Percentiles rank a stretch among this genome's conserved stretches.
Conservation (phyloP, 1,140 invertebrate genomes). For the Oreohelix idahoensis region DNA sequence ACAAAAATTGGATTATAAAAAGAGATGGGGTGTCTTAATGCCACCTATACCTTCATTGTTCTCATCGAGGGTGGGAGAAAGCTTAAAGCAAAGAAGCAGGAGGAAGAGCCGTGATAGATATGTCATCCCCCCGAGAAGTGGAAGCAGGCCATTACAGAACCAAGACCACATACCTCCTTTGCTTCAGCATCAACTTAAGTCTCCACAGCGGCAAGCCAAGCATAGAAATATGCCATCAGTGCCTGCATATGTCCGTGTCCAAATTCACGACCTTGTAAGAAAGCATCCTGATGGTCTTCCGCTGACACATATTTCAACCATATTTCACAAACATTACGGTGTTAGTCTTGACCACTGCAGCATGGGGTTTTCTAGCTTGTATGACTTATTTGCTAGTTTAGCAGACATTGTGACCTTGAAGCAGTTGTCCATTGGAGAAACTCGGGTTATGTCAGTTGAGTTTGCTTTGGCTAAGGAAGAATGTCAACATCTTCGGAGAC, state of each 20-base stretch:
- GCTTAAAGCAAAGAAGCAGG: constrained; percentile 49
- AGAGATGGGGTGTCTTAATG: background rate
- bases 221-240: constrained; percentile 37
- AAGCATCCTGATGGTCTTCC: constrained; percentile 49
- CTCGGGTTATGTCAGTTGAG: constrained; percentile 45
- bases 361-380: constrained; percentile 52
- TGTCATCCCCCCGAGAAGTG: background rate
- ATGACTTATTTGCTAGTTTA: constrained; percentile 51
- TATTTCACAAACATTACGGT: constrained; percentile 56
- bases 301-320: constrained; percentile 52
- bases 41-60: too few species aligned
- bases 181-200: background rate
- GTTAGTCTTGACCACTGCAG: constrained; percentile 48
- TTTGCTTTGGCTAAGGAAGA: background rate
- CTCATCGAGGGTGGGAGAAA: too few species aligned
- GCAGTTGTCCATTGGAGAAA: constrained; percentile 43
- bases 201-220: background rate
- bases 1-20: constrained; percentile 52
- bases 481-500: background rate
- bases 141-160: background rate
- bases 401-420: constrained; percentile 51
- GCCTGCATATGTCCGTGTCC: constrained; percentile 47
- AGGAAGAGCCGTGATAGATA: too few species aligned
- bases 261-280: constrained; percentile 49
- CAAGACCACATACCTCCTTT: background rate